These are phyloP conservation scores for Platorchestia sp. DNA, from an alignment of 1,140 invertebrate species.

Conservation along the genomic window DNA sequence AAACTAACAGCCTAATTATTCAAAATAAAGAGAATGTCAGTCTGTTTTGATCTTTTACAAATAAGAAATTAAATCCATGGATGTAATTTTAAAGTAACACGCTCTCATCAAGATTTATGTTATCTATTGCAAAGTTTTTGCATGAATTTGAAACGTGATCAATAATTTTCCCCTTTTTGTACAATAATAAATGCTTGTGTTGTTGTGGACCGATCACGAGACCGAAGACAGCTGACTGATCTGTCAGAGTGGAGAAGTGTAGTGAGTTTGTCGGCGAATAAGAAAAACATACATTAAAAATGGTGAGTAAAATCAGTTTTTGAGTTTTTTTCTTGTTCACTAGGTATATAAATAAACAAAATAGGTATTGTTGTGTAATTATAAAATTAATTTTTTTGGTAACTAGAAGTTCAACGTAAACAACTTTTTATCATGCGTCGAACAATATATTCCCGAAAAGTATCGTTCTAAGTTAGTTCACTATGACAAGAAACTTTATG, in stretches of 20 bases:
- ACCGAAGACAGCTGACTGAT: constrained; percentile 31
- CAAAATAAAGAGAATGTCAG: too few relatives aligned
- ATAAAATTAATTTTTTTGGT: background rate
- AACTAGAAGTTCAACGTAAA: too few relatives aligned
- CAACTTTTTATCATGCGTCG: too few relatives aligned
- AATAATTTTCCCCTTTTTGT: background rate
- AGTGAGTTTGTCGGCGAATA: background rate
- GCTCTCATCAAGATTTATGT: too few relatives aligned
- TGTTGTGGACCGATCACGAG: constrained; percentile 20
- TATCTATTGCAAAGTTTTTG: too few relatives aligned
- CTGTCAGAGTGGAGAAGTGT: background rate
- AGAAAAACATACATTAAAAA: background rate
- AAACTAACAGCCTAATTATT: too few relatives aligned
- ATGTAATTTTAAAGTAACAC: too few relatives aligned
- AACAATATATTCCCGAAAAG: too few relatives aligned
- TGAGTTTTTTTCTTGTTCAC: background rate
- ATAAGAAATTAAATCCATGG: too few relatives aligned
- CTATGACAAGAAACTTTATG: too few relatives aligned
- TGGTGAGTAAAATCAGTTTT: background rate
- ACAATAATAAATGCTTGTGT: background rate
- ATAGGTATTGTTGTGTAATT: background rate
- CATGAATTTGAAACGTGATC: background rate
- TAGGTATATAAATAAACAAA: background rate
- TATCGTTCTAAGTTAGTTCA: too few relatives aligned
- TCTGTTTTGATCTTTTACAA: too few relatives aligned